Conservation (phyloP, 1,140 invertebrate genomes). For the Eulimnadia texana region DNA sequence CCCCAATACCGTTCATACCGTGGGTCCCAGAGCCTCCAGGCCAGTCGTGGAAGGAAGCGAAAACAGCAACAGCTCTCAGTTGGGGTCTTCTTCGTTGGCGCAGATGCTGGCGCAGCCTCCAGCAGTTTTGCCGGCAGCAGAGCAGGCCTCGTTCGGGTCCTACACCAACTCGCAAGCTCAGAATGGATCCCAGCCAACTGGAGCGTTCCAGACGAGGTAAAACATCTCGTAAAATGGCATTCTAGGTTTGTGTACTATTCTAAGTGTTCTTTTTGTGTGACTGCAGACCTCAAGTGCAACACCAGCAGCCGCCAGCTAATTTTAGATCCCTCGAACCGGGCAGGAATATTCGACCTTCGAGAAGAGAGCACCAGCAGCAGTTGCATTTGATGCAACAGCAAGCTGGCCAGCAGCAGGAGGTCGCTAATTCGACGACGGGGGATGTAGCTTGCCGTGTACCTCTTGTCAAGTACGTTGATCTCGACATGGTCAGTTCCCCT, state of each 20-base stretch:
- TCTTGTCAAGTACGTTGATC: constrained; percentile 16
- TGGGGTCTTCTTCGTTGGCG: too few species aligned
- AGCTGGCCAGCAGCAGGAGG: not conserved
- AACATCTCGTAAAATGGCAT: too few species aligned
- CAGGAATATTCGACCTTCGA: not conserved
- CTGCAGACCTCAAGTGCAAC: too few species aligned
- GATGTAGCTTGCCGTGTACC: constrained; percentile 2
- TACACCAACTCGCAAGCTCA: not conserved
- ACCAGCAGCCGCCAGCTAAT: not conserved
- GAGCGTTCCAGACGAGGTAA: too few species aligned
- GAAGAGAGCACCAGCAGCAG: not conserved
- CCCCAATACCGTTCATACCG: not conserved
- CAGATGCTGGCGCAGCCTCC: not conserved
- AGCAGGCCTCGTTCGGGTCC: not conserved
- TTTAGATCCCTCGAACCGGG: not conserved
- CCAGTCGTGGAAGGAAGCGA: not conserved
- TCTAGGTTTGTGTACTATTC: too few species aligned
- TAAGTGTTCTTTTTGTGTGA: too few species aligned
- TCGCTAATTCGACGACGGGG: not conserved
- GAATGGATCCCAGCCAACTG: not conserved
- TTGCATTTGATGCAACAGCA: not conserved
- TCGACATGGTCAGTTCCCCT: constrained; percentile 14
- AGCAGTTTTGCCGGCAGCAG: not conserved
- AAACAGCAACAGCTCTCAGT: not conserved
- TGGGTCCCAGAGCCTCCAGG: not conserved